A percentile compares a stretch with the other conserved stretches of the same genome.
These are phyloP conservation scores for Melanerpes aurifrons DNA, from an alignment of 2,113 vertebrate species.

Conservation along the genomic window DNA sequence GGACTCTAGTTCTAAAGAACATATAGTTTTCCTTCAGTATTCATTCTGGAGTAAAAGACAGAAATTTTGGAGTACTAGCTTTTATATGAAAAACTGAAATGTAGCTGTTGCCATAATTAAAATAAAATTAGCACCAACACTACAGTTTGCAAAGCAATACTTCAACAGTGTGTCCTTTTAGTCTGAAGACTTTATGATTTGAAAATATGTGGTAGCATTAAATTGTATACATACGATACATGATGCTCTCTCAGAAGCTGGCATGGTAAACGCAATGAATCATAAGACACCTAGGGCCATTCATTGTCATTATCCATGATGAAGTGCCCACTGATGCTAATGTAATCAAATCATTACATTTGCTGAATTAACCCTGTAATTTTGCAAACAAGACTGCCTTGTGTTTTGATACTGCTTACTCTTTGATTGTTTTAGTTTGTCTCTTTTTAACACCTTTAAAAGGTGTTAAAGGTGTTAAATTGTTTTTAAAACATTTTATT, in stretches of 20 bases:
- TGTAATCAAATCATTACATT: not conserved
- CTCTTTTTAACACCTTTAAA: not conserved
- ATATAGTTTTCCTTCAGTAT: not conserved
- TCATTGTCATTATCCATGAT: not conserved
- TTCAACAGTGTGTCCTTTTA: not conserved
- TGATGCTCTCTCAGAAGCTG: not conserved
- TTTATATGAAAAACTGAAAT: not conserved
- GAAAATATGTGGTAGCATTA: not conserved
- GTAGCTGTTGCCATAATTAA: not conserved
- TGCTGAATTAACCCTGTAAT: not conserved
- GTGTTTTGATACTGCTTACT: not conserved
- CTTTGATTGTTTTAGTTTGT: not conserved
- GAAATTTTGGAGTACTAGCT: not conserved
- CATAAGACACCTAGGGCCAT: not conserved
- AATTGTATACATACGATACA: not conserved
- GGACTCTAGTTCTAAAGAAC: not conserved
- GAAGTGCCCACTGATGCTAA: not conserved
- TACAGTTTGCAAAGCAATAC: not conserved
- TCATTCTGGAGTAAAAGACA: not conserved
- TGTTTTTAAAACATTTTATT: not conserved
- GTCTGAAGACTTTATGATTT: not conserved
- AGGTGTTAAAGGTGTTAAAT: not conserved
- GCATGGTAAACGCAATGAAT: not conserved
- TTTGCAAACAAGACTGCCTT: not conserved
- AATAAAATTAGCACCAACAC: not conserved